Conservation (phyloP, 2,888 invertebrate genomes). For the Sphecodes monilicornis region DNA sequence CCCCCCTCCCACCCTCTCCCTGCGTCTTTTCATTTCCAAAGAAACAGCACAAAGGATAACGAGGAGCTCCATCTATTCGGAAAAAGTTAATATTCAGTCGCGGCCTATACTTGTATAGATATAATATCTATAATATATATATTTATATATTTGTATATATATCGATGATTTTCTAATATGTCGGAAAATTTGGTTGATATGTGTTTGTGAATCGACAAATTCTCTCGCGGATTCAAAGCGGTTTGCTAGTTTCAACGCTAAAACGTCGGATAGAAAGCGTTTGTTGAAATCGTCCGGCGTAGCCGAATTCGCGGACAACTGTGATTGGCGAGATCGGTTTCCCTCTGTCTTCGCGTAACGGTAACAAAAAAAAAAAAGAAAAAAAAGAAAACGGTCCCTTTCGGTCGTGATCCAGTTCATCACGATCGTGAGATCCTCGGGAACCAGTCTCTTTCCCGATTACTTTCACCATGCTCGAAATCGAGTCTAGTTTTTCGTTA, state of each 20-base stretch:
- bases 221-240: slow-evolving; percentile 38
- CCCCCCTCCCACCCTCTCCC: not conserved
- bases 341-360: slow-evolving; percentile 42
- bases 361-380: slow-evolving; percentile 12
- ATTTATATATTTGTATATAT: slow-evolving; percentile 23
- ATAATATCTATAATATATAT: slow-evolving; percentile 13
- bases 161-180: slow-evolving; percentile 46
- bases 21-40: not conserved
- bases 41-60: slow-evolving; percentile 40
- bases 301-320: not conserved
- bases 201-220: slow-evolving; percentile 46
- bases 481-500: not conserved
- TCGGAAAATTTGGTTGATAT: slow-evolving; percentile 56
- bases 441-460: not conserved
- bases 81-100: slow-evolving; percentile 35
- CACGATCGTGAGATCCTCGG: not conserved
- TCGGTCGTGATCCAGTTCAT: not conserved
- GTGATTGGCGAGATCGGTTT: not conserved
- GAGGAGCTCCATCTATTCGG: slow-evolving; percentile 28
- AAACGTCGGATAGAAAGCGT: slow-evolving; percentile 47
- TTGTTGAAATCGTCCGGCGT: slow-evolving; percentile 21
- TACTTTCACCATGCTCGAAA: not conserved
- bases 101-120: slow-evolving; percentile 26
- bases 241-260: slow-evolving; percentile 28
- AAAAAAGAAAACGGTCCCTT: slow-evolving; percentile 4